phyloP scores from a whole-genome alignment of 1,140 invertebrate genomes.

The Papilio helenus region DNA sequence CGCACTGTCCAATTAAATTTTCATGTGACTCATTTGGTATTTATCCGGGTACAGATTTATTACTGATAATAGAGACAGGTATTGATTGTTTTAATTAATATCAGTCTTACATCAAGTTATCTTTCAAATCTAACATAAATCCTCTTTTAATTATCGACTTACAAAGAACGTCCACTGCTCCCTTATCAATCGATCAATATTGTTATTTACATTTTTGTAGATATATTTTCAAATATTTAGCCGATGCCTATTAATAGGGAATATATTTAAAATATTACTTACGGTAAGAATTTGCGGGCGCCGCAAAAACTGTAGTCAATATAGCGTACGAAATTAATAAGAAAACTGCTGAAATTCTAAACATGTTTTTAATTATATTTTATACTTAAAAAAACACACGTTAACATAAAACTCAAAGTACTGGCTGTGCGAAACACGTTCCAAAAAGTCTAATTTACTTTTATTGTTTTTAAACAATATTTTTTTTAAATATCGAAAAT shows the following conservation, averaged over 20 bases:
- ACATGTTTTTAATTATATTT: conserved; percentile 42
- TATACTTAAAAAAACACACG: conserved; percentile 28
- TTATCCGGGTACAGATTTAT: too few species aligned
- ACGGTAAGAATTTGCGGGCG: conserved; percentile 51
- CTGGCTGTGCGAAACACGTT: neutral
- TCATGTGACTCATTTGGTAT: too few species aligned
- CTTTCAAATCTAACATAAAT: neutral
- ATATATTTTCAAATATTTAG: conserved; percentile 1
- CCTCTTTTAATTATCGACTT: too few species aligned
- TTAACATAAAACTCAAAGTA: neutral
- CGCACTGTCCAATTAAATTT: too few species aligned
- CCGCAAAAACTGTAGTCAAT: conserved; percentile 43
- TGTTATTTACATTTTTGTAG: neutral
- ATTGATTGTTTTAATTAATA: neutral
- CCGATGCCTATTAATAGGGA: neutral
- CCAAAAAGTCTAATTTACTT: neutral
- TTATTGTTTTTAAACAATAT: neutral
- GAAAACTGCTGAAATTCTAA: conserved; percentile 29
- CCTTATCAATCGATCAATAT: neutral
- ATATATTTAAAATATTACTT: conserved; percentile 41
- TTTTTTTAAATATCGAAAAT: neutral
- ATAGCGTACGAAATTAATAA: conserved; percentile 41
- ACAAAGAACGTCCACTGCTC: too few species aligned
- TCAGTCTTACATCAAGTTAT: neutral
- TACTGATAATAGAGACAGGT: too few species aligned